A percentile compares a stretch with the other conserved stretches of the same genome.
These are phyloP conservation scores for Turdus rufiventris DNA, from an alignment of 2,113 vertebrate species.

Conservation along the genomic window DNA sequence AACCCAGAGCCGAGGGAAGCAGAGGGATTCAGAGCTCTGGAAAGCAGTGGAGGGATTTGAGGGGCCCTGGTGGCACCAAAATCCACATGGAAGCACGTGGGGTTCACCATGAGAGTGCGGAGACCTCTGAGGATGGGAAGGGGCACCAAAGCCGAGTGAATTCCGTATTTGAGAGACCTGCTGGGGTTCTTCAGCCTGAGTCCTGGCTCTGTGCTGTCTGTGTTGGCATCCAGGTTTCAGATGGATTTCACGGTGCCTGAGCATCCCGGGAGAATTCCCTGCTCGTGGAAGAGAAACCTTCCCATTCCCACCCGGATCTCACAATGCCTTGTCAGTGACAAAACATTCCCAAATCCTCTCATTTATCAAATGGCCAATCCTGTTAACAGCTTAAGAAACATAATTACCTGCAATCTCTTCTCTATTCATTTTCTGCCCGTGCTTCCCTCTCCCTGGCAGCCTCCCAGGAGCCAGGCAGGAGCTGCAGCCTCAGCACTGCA, in stretches of 20 bases:
- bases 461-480: constrained; percentile 66
- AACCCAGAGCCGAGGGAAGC: background rate
- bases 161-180: background rate
- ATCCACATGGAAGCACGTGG: background rate
- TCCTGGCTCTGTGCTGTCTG: background rate
- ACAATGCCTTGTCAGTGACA: constrained; percentile 78
- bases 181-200: background rate
- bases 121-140: background rate
- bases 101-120: background rate
- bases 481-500: background rate
- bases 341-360: constrained; percentile 80
- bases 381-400: constrained; percentile 80
- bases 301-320: constrained; percentile 62
- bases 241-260: constrained; percentile 61
- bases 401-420: constrained; percentile 81
- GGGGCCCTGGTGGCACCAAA: background rate
- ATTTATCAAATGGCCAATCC: constrained; percentile 82
- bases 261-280: constrained; percentile 59
- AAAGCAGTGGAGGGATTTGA: background rate
- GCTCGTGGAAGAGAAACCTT: constrained; percentile 63
- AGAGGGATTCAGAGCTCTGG: background rate
- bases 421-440: constrained; percentile 71
- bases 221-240: constrained; percentile 46
- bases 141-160: background rate
- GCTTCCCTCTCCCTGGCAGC: constrained; percentile 64